A percentile compares a stretch with the other conserved stretches of the same genome.
Conservation (phyloP, 2,888 invertebrate species). For the Drosophila emarginata region DNA sequence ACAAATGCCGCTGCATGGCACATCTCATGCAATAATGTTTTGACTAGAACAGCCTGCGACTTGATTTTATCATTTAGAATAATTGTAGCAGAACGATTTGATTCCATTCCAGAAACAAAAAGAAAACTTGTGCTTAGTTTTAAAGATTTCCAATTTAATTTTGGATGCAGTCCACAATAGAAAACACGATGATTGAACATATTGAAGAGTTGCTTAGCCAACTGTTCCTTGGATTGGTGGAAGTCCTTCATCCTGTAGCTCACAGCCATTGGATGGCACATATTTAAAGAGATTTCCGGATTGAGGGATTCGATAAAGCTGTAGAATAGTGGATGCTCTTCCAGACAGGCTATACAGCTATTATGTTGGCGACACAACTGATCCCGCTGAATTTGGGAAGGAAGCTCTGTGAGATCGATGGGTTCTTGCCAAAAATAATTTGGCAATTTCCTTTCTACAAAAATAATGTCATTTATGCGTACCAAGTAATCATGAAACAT, state of each 20-base stretch:
- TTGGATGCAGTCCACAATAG: slow-evolving; percentile 47
- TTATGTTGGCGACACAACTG: slow-evolving; percentile 46
- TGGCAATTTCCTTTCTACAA: slow-evolving; percentile 38
- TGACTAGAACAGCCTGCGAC: slow-evolving; percentile 33
- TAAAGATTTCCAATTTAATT: slow-evolving; percentile 35
- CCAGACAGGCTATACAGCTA: slow-evolving; percentile 20
- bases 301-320: slow-evolving; percentile 56
- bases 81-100: slow-evolving; percentile 31
- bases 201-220: slow-evolving; percentile 51
- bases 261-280: slow-evolving; percentile 62
- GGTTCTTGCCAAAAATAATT: slow-evolving; percentile 22
- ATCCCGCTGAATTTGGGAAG: slow-evolving; percentile 31
- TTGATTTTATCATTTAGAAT: slow-evolving; percentile 39
- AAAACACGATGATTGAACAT: slow-evolving; percentile 58
- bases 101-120: slow-evolving; percentile 3
- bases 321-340: slow-evolving; percentile 31
- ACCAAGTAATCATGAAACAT: slow-evolving; percentile 21
- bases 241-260: slow-evolving; percentile 41
- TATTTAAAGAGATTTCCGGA: slow-evolving; percentile 28
- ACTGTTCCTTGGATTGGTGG: slow-evolving; percentile 8
- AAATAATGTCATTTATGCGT: slow-evolving; percentile 34
- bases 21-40: slow-evolving; percentile 61
- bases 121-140: not conserved
- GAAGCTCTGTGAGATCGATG: slow-evolving; percentile 49
- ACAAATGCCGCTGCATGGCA: slow-evolving; percentile 66